Evolutionary conservation across 2,888 invertebrate genomes (phyloP).

Genomic region (Automeris io): DNA sequence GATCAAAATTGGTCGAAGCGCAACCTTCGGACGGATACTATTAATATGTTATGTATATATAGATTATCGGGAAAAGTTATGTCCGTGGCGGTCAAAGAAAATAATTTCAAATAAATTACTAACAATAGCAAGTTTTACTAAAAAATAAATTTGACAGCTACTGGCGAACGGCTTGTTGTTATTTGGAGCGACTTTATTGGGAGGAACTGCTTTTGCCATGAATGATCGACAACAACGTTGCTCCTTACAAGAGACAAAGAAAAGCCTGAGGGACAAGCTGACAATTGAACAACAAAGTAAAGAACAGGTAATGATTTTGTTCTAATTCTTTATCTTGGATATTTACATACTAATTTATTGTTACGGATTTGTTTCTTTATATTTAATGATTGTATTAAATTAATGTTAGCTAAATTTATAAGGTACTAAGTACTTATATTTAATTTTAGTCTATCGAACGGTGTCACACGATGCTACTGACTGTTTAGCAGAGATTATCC

Average conservation of each 20-base stretch:
- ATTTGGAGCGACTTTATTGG: conserved; percentile 84
- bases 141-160: conserved; percentile 80
- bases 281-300: conserved; percentile 95
- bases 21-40: too few relatives aligned
- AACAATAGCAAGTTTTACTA: too few relatives aligned
- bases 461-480: too few relatives aligned
- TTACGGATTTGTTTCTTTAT: too few relatives aligned
- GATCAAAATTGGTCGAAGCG: too few relatives aligned
- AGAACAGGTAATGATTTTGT: conserved; percentile 82
- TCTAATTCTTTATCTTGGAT: too few relatives aligned
- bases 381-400: too few relatives aligned
- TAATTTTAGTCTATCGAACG: too few relatives aligned
- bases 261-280: conserved; percentile 93
- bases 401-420: too few relatives aligned
- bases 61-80: not conserved
- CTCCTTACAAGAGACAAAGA: conserved; percentile 93
- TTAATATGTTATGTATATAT: not conserved
- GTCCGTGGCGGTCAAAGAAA: not conserved
- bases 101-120: conserved; percentile 6
- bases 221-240: conserved; percentile 92
- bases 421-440: too few relatives aligned
- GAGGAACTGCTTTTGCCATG: conserved; percentile 76
- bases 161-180: conserved; percentile 83
- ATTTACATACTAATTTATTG: too few relatives aligned
- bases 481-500: too few relatives aligned